Evolutionary conservation across 2,797 vertebrate genomes (phyloP).

Genomic region (Oceanodroma leucorhoa): DNA sequence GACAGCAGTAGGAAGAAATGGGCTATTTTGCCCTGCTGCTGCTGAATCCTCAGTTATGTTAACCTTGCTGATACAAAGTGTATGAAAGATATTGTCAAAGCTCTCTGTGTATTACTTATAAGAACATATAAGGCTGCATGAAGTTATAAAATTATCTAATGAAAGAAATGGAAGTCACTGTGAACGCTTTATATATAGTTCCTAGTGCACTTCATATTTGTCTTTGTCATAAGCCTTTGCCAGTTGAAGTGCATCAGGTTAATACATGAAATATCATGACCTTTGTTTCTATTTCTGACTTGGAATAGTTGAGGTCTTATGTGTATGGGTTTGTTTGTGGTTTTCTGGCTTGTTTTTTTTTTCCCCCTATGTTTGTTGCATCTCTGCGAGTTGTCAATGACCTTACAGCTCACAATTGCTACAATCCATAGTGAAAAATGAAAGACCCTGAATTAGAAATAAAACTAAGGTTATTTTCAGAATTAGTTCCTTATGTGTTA

Average conservation of each 20-base stretch:
- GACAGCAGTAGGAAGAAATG: background rate
- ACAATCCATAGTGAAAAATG: background rate
- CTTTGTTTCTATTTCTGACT: background rate
- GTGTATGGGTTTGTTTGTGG: rapidly evolving
- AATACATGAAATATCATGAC: background rate
- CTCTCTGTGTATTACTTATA: background rate
- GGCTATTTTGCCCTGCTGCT: background rate
- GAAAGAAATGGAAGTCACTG: background rate
- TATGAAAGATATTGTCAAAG: background rate
- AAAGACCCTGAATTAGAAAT: background rate
- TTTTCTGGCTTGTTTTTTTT: background rate
- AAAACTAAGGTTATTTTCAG: background rate
- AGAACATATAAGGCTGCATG: background rate
- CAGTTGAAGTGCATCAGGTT: background rate
- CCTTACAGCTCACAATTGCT: background rate
- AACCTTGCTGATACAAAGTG: background rate
- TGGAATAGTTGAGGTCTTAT: background rate
- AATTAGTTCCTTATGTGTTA: background rate
- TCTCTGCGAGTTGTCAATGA: background rate
- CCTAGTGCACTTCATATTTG: background rate
- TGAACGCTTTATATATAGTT: background rate
- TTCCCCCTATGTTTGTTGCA: background rate
- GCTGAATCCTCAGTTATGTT: background rate
- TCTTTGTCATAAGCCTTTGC: background rate
- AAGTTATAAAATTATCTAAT: background rate